phyloP scores from a whole-genome alignment of 2,797 vertebrate genomes.

The Eutrigla gurnardus region DNA sequence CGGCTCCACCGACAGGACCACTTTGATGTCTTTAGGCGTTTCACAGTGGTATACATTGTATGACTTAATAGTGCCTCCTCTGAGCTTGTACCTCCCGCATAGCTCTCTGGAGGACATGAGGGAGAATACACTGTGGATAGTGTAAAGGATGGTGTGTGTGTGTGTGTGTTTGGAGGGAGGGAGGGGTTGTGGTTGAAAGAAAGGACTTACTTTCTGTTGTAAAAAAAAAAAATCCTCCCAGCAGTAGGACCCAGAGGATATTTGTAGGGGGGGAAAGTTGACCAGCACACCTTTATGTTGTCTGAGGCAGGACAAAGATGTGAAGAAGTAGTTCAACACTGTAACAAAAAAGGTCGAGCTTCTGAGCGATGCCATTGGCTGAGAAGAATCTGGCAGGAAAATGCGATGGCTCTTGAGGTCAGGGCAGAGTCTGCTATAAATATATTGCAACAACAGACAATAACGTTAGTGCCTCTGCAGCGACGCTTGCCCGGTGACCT shows the following conservation, averaged over 20 bases:
- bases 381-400: conserved; percentile 76
- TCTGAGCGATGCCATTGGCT: conserved; percentile 79
- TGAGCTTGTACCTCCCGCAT: conserved; percentile 61
- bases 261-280: conserved; percentile 13
- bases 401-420: conserved; percentile 74
- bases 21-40: conserved; percentile 80
- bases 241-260: conserved; percentile 84
- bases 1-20: conserved; percentile 77
- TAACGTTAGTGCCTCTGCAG: conserved; percentile 37
- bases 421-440: conserved; percentile 75
- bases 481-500: conserved; percentile 10
- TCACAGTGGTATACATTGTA: conserved; percentile 84
- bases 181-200: conserved; percentile 20
- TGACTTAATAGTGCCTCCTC: conserved; percentile 63
- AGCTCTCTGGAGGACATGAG: conserved; percentile 59
- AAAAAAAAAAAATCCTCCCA: conserved; percentile 34
- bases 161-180: conserved; percentile 9
- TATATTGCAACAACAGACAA: conserved; percentile 56
- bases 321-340: conserved; percentile 69
- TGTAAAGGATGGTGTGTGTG: conserved; percentile 28
- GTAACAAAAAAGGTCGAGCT: conserved; percentile 64
- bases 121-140: conserved; percentile 44
- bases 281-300: conserved; percentile 78
- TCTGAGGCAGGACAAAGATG: conserved; percentile 66
- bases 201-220: conserved; percentile 10